Percentiles rank a stretch among this genome's conserved stretches.
Evolutionary conservation across 2,113 vertebrate species (phyloP).

Genomic region (Anguilla japonica): DNA sequence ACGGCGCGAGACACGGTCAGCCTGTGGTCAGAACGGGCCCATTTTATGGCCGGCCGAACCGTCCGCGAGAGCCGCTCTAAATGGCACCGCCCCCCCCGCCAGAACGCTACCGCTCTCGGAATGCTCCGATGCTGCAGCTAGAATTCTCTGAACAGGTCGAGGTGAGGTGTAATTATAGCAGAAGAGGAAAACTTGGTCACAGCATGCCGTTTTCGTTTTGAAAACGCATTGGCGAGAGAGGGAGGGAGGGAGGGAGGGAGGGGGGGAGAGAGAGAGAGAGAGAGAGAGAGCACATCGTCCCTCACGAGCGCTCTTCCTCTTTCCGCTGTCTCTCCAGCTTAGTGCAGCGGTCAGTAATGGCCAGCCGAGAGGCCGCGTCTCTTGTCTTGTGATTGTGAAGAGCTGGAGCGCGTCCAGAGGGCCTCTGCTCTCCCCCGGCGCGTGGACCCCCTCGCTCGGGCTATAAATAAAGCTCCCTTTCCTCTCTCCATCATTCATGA

Average conservation of each 20-base stretch:
- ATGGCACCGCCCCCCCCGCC: too few species aligned
- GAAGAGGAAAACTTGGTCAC: background rate
- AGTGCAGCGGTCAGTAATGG: constrained; percentile 12
- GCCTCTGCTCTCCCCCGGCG: constrained; percentile 16
- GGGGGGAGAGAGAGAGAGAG: background rate
- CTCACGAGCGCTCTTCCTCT: background rate
- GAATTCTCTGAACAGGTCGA: background rate
- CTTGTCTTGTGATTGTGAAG: background rate
- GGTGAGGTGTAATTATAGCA: background rate
- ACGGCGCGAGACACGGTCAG: background rate
- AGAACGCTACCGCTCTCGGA: background rate
- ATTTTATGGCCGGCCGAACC: background rate
- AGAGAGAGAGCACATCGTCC: background rate
- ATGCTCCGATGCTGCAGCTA: background rate
- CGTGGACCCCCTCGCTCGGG: constrained; percentile 15
- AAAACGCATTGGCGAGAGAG: background rate
- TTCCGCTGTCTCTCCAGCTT: background rate
- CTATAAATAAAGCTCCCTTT: constrained; percentile 45
- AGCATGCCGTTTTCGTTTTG: background rate
- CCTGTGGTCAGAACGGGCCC: background rate
- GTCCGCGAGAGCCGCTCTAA: background rate
- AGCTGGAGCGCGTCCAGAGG: constrained; percentile 19
- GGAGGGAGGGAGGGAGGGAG: background rate
- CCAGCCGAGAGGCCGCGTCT: constrained; percentile 5
- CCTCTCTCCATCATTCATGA: constrained; percentile 32